Conservation (phyloP, 2,113 vertebrate species). For the Numida meleagris region DNA sequence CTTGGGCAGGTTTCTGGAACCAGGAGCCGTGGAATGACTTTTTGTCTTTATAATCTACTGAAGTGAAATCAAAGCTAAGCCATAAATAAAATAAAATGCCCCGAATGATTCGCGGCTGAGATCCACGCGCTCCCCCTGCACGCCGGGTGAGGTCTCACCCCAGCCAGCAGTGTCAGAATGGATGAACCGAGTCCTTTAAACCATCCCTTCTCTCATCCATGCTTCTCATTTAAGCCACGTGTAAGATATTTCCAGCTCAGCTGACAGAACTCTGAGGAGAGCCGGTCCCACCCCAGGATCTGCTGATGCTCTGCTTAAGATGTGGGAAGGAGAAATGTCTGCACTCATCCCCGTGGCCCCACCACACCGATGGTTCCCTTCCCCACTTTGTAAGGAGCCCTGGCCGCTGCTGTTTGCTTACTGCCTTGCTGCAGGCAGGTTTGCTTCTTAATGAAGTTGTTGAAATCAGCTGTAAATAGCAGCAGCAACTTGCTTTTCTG, state of each 20-base stretch:
- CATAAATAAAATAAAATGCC: not conserved
- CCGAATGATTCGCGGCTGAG: not conserved
- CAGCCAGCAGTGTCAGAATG: not conserved
- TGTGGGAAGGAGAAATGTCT: not conserved
- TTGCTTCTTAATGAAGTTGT: not conserved
- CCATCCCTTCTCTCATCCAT: not conserved
- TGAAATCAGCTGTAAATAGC: not conserved
- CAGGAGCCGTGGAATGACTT: not conserved
- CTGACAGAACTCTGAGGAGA: not conserved
- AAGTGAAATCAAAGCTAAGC: slow-evolving; percentile 43
- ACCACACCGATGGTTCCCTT: not conserved
- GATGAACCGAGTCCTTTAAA: not conserved
- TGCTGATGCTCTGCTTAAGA: rapidly evolving
- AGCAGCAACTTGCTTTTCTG: not conserved
- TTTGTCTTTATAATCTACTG: slow-evolving; percentile 25
- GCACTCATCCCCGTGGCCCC: not conserved
- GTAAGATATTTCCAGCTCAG: not conserved
- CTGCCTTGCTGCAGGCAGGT: not conserved
- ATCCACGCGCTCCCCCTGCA: not conserved
- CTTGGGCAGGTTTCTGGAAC: not conserved
- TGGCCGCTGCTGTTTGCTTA: not conserved
- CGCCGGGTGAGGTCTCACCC: not conserved
- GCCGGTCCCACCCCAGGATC: rapidly evolving
- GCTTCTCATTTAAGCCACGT: not conserved
- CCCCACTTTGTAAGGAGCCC: not conserved